Conservation (phyloP, 2,797 vertebrate species). For the Malacoraja senta region DNA sequence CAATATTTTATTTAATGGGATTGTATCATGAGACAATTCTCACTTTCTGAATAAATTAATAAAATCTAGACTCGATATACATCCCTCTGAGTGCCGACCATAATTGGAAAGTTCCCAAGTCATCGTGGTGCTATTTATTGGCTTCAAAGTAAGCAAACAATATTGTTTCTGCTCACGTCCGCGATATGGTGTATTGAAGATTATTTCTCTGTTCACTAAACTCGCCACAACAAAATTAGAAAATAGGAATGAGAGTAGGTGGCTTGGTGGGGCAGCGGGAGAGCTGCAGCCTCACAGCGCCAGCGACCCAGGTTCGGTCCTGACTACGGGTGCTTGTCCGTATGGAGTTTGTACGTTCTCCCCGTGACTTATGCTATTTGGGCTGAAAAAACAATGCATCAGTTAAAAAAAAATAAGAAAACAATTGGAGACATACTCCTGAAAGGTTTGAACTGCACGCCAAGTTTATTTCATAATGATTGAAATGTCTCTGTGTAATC, state of each 20-base stretch:
- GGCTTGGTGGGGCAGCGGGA: no score
- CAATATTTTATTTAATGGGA: not conserved
- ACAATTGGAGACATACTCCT: not conserved
- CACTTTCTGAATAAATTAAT: not conserved
- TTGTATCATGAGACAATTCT: not conserved
- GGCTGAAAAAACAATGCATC: not conserved
- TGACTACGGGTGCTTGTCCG: no score
- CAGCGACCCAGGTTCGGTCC: no score
- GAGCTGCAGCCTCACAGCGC: no score
- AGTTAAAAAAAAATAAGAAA: not conserved
- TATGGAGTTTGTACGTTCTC: no score
- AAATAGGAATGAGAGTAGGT: not conserved
- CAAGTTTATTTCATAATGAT: not conserved
- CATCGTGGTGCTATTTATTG: not conserved
- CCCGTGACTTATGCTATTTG: not conserved
- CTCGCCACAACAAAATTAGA: not conserved
- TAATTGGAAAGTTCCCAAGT: not conserved
- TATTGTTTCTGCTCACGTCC: not conserved
- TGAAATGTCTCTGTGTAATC: not conserved
- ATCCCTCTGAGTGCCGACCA: not conserved
- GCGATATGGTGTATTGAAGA: not conserved
- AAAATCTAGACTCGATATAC: not conserved
- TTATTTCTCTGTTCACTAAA: not conserved
- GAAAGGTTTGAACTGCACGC: not conserved
- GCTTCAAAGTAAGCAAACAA: not conserved